Base-by-base conservation (phyloP, 2,113 vertebrate species). In the Loxodonta africana region DNA sequence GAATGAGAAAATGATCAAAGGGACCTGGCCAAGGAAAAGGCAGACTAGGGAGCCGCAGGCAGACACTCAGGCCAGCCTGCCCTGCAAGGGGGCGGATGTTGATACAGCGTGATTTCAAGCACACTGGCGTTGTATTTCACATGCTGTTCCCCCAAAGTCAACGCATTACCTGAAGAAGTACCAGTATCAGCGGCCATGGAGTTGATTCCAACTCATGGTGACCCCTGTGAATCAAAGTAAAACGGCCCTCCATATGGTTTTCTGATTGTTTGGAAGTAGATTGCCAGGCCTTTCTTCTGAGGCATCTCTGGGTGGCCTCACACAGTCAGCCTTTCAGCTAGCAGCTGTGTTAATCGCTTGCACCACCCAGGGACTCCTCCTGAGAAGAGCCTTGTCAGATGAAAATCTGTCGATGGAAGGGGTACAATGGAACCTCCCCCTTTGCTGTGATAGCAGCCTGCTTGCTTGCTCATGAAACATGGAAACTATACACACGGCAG, bases 1-100 rank as follows among this genome's bases (percentile, higher is more conserved):
- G 73, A 83, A 65, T 63, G 90, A 90, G 94, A 84, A 86, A 73
- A 85, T 69, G 94, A 92, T 95, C 96, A 97, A 92, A 97, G 96
- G 30, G 76, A 57, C 37, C 94, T 80, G 96, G 96, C 90, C 73
- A 46, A 95, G 95, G 94, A 92, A 97, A 95, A 87, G 84, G 44
- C 77, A 90, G 97, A 88, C 71, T 15, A 41, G 69, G 94, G 92
- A 94, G 95, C n/a, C 90, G 26, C 62, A 87, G 73, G 93, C 83
- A 94, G 93, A 93, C n/a, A 21, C 41, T 0, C 0, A 0, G 82
- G 14, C 78, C 51, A 30, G 7, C 77, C 28, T 33, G 48, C 28
- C 48, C 48, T 51, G 95, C 88, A 76, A 41, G 23, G 60, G 21
- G 53, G 23, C 41, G 62, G 15, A 67, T 74, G 57, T 81, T 74